These are phyloP conservation scores for Agrotis puta DNA, from an alignment of 2,888 invertebrate genomes.

Conservation along the genomic window DNA sequence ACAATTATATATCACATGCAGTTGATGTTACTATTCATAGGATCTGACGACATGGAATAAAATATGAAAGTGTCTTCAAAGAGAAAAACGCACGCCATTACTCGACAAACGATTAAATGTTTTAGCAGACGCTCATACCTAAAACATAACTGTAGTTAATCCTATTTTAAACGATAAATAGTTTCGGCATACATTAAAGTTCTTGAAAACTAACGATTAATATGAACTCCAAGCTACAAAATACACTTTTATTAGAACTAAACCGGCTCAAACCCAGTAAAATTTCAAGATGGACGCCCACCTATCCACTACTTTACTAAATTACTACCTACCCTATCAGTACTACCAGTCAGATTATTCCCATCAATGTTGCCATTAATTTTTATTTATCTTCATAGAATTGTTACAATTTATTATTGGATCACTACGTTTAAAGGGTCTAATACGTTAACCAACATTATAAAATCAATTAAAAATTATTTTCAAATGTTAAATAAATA, in stretches of 20 bases:
- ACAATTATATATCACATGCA: conserved; percentile 71
- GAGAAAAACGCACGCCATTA: conserved; percentile 93
- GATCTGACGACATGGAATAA: conserved; percentile 82
- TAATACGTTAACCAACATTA: too few relatives aligned
- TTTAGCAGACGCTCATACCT: conserved; percentile 92
- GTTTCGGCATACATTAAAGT: conserved; percentile 87
- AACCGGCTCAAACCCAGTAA: conserved; percentile 94
- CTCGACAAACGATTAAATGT: conserved; percentile 90
- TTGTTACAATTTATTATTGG: too few relatives aligned
- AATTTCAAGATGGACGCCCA: conserved; percentile 95
- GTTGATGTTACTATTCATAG: conserved; percentile 73
- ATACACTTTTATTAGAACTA: conserved; percentile 91
- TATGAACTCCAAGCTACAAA: conserved; percentile 86
- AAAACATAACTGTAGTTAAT: conserved; percentile 93
- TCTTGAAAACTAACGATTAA: conserved; percentile 87
- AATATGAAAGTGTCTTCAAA: conserved; percentile 91
- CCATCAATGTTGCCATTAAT: conserved; percentile 44
- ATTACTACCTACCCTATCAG: conserved; percentile 60
- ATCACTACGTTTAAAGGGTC: too few relatives aligned
- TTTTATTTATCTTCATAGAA: background rate
- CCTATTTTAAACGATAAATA: conserved; percentile 89
- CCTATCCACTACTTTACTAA: conserved; percentile 88
- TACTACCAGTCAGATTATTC: conserved; percentile 56
- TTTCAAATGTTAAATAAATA: too few relatives aligned
- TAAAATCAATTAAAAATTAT: too few relatives aligned